Evolutionary conservation across 23 tunicate species (phyloP).

Genomic region (Ciona savignyi): DNA sequence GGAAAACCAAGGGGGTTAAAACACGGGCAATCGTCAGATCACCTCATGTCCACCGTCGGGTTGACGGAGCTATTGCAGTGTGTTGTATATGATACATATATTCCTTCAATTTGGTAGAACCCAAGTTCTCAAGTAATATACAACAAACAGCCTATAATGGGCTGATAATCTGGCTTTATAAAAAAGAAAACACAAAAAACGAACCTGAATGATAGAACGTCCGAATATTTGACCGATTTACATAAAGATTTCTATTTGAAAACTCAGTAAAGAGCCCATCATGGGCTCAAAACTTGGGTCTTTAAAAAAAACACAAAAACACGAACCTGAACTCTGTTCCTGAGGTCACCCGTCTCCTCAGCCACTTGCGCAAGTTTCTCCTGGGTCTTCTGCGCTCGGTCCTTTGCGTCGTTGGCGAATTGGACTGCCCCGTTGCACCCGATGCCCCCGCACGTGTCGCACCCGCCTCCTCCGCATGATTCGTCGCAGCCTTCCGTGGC

Average conservation of each 20-base stretch:
- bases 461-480: slow-evolving; percentile 94
- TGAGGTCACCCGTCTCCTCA: slow-evolving; percentile 59
- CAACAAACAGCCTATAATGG: too few species aligned
- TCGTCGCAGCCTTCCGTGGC: slow-evolving; percentile 93
- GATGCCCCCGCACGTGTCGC: slow-evolving; percentile 81
- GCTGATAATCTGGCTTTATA: background rate
- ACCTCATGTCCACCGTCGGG: too few species aligned
- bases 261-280: too few species aligned
- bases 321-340: slow-evolving; percentile 46
- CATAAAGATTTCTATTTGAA: background rate
- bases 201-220: background rate
- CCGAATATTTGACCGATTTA: background rate
- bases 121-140: background rate
- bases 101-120: too few species aligned
- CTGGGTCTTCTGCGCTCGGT: slow-evolving; percentile 64
- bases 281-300: background rate
- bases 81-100: too few species aligned
- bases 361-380: slow-evolving; percentile 34
- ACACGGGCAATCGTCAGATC: too few species aligned
- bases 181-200: background rate
- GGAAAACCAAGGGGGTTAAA: too few species aligned
- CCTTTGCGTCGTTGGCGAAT: slow-evolving; percentile 56
- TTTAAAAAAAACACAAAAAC: background rate
- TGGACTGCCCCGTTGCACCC: slow-evolving; percentile 79
- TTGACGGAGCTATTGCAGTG: too few species aligned